phyloP scores from a whole-genome alignment of 1,140 invertebrate species.

The Melanaphis sacchari region DNA sequence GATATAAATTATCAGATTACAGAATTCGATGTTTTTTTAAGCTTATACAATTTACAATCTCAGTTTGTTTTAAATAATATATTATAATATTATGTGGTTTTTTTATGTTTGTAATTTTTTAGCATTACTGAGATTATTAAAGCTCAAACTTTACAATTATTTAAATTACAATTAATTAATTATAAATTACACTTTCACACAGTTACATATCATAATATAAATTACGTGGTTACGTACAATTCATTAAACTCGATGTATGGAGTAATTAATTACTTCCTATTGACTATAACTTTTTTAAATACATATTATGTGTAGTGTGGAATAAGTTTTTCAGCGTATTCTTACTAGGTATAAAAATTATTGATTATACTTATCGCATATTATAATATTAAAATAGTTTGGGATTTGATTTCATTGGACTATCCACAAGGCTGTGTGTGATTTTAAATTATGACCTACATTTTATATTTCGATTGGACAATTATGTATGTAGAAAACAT shows the following conservation, averaged over 20 bases:
- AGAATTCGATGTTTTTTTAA: background rate
- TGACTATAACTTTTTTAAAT: background rate
- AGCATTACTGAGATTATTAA: background rate
- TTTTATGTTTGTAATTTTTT: background rate
- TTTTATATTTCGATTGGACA: background rate
- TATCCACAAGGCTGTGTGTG: background rate
- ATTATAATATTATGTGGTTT: background rate
- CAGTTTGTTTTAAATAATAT: background rate
- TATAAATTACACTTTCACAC: background rate
- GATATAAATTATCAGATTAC: background rate
- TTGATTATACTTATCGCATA: background rate
- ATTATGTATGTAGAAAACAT: background rate
- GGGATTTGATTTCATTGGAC: background rate
- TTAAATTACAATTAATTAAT: background rate
- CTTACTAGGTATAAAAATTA: too few relatives aligned
- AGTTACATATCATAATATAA: background rate
- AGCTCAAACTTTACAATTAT: background rate
- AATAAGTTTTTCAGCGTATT: background rate
- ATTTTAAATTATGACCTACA: background rate
- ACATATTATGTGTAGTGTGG: background rate
- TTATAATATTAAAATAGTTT: background rate
- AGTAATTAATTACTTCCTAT: background rate
- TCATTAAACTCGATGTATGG: background rate
- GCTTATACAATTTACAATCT: slow-evolving; percentile 6
- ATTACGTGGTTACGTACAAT: background rate